These are phyloP conservation scores for Drosophila gaucha DNA, from an alignment of 2,888 invertebrate species.

Conservation along the genomic window DNA sequence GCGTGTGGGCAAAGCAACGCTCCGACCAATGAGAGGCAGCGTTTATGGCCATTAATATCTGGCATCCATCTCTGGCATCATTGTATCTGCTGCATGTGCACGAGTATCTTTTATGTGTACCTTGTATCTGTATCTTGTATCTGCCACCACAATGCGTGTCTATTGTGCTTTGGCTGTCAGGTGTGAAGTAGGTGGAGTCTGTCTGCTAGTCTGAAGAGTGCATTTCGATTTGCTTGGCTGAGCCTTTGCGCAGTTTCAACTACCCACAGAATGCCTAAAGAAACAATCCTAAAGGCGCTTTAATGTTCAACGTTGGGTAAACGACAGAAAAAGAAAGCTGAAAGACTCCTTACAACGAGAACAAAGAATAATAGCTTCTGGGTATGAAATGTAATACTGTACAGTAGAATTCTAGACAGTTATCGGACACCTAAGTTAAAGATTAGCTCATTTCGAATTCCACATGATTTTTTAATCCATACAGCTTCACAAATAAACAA, in stretches of 20 bases:
- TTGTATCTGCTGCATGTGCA: constrained; percentile 24
- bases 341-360: background rate
- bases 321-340: background rate
- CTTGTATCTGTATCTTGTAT: constrained; percentile 36
- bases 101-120: constrained; percentile 26
- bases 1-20: constrained; percentile 38
- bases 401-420: background rate
- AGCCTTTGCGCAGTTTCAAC: constrained; percentile 16
- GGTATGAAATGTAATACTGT: background rate
- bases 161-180: constrained; percentile 57
- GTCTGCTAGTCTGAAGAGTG: constrained; percentile 23
- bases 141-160: constrained; percentile 34
- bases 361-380: background rate
- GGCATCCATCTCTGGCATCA: constrained; percentile 23
- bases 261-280: constrained; percentile 10
- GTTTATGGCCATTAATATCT: constrained; percentile 55
- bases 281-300: constrained; percentile 4
- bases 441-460: too few relatives aligned
- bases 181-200: constrained; percentile 74
- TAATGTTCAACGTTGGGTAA: background rate
- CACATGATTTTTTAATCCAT: too few relatives aligned
- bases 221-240: constrained; percentile 44
- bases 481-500: too few relatives aligned
- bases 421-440: background rate
- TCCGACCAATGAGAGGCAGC: constrained; percentile 57